Conservation (phyloP, 2,797 vertebrate genomes). For the Mormyrus proboscirostris region DNA sequence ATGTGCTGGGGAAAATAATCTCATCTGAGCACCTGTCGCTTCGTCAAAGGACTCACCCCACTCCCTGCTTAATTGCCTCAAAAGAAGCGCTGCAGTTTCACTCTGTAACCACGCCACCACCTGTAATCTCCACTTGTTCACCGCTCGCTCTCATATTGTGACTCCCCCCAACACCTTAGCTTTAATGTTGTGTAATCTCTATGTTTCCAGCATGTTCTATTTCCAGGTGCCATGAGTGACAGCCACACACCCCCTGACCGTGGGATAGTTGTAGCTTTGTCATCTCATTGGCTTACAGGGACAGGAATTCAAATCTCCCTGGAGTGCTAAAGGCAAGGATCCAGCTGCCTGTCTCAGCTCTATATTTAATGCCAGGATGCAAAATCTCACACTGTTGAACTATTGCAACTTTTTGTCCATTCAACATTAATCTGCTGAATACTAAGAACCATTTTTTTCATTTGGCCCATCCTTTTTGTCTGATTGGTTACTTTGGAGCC, state of each 20-base stretch:
- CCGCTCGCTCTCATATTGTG: not conserved
- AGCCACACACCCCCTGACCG: not conserved
- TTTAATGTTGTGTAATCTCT: constrained; percentile 23
- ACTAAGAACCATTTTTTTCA: not conserved
- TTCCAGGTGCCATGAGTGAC: constrained; percentile 16
- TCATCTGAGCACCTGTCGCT: constrained; percentile 18
- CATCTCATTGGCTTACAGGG: constrained; percentile 18
- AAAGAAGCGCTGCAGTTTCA: constrained; percentile 5
- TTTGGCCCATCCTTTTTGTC: not conserved
- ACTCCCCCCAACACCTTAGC: constrained; percentile 8
- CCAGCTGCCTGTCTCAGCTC: not conserved
- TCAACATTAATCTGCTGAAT: not conserved
- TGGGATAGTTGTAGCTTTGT: constrained; percentile 6
- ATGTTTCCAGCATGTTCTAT: constrained; percentile 24
- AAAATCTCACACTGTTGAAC: not conserved
- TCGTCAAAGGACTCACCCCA: not conserved
- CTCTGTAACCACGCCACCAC: constrained; percentile 2
- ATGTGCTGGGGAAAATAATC: constrained; percentile 14
- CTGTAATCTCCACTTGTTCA: constrained; percentile 18
- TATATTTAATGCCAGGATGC: not conserved
- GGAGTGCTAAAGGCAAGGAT: constrained; percentile 7
- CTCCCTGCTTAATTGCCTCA: constrained; percentile 18
- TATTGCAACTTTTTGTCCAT: not conserved
- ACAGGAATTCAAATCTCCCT: constrained; percentile 15
- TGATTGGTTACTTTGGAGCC: not conserved